Percentiles rank a stretch among this genome's conserved stretches.
Evolutionary conservation across 2,888 invertebrate genomes (phyloP).

Genomic region (Tetragonisca angustula): DNA sequence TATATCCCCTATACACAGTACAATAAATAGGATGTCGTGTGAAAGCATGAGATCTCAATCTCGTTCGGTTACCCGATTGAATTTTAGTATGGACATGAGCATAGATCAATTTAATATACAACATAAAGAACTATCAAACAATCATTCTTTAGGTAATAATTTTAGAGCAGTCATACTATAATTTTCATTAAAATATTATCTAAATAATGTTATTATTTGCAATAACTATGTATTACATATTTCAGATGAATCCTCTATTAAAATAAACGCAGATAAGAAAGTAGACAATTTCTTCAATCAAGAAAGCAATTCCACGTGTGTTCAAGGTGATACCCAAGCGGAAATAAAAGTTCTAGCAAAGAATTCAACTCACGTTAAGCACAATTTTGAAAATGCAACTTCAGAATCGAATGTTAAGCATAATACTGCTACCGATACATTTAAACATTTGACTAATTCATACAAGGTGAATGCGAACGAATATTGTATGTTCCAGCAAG

Average conservation of each 20-base stretch:
- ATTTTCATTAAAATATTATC: neutral
- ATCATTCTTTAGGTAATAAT: conserved; percentile 48
- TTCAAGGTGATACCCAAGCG: neutral
- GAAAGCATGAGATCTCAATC: conserved; percentile 74
- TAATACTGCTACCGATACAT: neutral
- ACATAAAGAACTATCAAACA: conserved; percentile 38
- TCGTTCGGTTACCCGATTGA: conserved; percentile 72
- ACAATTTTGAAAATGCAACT: neutral
- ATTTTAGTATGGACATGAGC: conserved; percentile 75
- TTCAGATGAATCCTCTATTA: conserved; percentile 33
- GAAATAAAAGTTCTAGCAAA: conserved; percentile 14
- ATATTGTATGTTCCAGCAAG: conserved; percentile 68
- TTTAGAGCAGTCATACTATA: neutral
- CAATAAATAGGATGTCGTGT: conserved; percentile 72
- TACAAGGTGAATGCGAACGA: conserved; percentile 70
- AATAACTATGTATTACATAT: conserved; percentile 7
- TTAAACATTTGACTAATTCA: conserved; percentile 58
- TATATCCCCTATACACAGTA: conserved; percentile 78
- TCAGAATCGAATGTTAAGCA: conserved; percentile 6
- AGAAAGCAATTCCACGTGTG: neutral
- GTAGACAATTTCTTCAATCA: neutral
- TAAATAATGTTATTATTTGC: neutral
- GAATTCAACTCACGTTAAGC: neutral
- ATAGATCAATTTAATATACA: conserved; percentile 67
- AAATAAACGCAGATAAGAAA: neutral